Evolutionary conservation across 2,888 invertebrate genomes (phyloP).

Genomic region (Caprella mutica): DNA sequence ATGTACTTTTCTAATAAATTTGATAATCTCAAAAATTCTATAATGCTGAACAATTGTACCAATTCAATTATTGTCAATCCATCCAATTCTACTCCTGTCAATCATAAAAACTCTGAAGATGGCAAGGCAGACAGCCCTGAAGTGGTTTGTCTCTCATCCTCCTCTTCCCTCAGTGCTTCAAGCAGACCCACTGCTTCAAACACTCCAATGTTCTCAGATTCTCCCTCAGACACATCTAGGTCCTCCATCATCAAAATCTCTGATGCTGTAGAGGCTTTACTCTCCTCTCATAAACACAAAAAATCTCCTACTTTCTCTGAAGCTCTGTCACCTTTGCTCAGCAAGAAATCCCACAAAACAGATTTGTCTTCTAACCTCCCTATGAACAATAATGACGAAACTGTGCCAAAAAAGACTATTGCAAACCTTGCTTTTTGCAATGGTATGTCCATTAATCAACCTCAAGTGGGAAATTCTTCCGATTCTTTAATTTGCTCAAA

Average conservation of each 20-base stretch:
- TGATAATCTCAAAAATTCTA: too few relatives aligned
- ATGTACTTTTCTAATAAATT: too few relatives aligned
- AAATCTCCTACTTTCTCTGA: background rate
- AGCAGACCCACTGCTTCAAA: conserved; percentile 19
- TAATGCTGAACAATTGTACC: too few relatives aligned
- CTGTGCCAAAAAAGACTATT: background rate
- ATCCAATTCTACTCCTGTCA: too few relatives aligned
- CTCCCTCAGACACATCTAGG: conserved; percentile 25
- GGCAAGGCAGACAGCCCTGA: too few relatives aligned
- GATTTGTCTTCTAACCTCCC: too few relatives aligned
- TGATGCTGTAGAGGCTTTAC: conserved; percentile 29
- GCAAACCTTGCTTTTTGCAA: background rate
- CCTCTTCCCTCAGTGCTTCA: conserved; percentile 8
- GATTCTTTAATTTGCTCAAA: background rate
- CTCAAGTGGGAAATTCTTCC: background rate
- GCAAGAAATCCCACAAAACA: too few relatives aligned
- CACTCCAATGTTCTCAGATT: conserved; percentile 25
- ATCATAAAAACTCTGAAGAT: too few relatives aligned
- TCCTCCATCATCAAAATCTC: conserved; percentile 28
- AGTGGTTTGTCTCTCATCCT: conserved; percentile 6
- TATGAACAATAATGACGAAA: too few relatives aligned
- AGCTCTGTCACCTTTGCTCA: background rate
- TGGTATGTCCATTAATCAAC: background rate
- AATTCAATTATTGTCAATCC: too few relatives aligned
- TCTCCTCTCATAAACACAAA: conserved; percentile 4